A percentile compares a stretch with the other conserved stretches of the same genome.
Evolutionary conservation across 2,888 invertebrate genomes (phyloP).

Genomic region (Cephus runcator): DNA sequence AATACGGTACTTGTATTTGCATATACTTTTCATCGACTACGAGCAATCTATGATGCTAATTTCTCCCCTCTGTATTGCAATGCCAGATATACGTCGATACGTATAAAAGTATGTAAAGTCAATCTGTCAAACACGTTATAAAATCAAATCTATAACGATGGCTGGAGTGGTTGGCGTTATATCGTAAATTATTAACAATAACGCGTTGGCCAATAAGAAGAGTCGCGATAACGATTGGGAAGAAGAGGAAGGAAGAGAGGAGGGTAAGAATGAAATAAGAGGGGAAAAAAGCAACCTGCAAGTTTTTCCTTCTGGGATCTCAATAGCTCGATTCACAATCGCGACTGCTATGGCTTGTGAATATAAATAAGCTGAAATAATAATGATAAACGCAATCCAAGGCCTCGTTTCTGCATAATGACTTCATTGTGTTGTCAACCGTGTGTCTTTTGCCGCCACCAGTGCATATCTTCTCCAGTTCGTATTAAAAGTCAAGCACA

Average conservation of each 20-base stretch:
- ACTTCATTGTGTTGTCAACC: conserved; percentile 30
- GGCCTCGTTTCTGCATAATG: conserved; percentile 33
- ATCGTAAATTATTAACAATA: neutral
- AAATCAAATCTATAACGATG: neutral
- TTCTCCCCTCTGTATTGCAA: neutral
- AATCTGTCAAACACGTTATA: neutral
- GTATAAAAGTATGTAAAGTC: neutral
- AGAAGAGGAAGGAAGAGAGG: neutral
- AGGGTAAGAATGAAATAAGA: neutral
- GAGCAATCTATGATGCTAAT: neutral
- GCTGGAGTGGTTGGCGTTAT: neutral
- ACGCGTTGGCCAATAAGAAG: too few relatives aligned
- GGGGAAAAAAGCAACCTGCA: neutral
- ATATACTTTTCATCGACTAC: neutral
- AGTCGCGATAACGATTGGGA: too few relatives aligned
- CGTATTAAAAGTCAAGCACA: neutral
- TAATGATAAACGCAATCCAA: conserved; percentile 24
- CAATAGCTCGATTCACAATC: conserved; percentile 4
- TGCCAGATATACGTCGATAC: neutral
- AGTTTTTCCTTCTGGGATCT: conserved; percentile 16
- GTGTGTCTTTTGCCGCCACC: conserved; percentile 21
- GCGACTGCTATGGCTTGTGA: conserved; percentile 10
- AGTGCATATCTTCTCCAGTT: conserved; percentile 7
- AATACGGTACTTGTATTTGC: neutral
- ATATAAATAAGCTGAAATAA: conserved; percentile 23